Evolutionary conservation across 2,888 invertebrate genomes (phyloP).

Genomic region (Andrena flavipes): DNA sequence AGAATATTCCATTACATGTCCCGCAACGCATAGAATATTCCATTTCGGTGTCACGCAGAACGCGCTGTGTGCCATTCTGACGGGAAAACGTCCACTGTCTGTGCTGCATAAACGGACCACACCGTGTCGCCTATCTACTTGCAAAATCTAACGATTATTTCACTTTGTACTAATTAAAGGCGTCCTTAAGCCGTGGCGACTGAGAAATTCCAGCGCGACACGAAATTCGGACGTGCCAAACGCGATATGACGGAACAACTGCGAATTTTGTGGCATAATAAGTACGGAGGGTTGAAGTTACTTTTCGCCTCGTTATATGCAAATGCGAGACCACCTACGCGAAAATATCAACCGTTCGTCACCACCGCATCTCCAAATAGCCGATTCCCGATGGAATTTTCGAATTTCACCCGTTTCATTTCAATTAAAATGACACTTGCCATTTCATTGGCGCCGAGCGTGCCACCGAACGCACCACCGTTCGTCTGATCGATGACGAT

Average conservation of each 20-base stretch:
- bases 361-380: background rate
- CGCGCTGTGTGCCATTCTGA: background rate
- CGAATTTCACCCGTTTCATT: background rate
- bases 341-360: background rate
- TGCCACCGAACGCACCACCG: background rate
- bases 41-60: background rate
- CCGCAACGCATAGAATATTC: slow-evolving; percentile 9
- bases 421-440: slow-evolving; percentile 3
- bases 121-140: background rate
- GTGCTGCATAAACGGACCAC: background rate
- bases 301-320: background rate
- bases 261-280: background rate
- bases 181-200: background rate
- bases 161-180: slow-evolving; percentile 3
- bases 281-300: background rate
- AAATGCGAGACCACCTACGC: background rate
- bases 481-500: slow-evolving; percentile 8
- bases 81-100: background rate
- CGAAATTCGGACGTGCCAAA: background rate
- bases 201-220: background rate
- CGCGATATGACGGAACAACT: background rate
- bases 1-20: slow-evolving; percentile 8
- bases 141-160: background rate
- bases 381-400: background rate
- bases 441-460: background rate